Conservation (phyloP, 2,797 vertebrate species). For the Nasua narica region DNA sequence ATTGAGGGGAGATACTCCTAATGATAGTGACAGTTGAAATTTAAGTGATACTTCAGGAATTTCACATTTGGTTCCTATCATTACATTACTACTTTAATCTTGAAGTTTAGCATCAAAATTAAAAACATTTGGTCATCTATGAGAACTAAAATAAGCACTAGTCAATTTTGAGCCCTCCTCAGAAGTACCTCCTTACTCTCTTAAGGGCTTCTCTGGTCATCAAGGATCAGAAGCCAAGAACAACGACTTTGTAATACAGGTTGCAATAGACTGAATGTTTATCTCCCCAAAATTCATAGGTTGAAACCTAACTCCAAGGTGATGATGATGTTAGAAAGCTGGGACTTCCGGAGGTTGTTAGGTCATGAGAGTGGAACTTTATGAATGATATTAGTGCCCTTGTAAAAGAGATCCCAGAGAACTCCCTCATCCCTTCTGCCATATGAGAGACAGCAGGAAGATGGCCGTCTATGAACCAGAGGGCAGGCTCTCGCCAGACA, state of each 20-base stretch:
- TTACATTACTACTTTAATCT: constrained; percentile 17
- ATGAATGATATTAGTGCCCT: not conserved
- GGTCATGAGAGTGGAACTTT: not conserved
- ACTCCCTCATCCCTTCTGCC: not conserved
- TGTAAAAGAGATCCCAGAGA: not conserved
- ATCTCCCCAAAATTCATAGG: not conserved
- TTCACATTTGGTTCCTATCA: not conserved
- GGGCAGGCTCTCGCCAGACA: not conserved
- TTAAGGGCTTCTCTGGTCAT: not conserved
- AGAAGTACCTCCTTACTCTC: not conserved
- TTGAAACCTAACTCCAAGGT: not conserved
- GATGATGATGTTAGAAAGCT: not conserved
- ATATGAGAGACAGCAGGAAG: not conserved
- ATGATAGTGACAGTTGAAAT: not conserved
- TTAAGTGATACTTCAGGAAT: not conserved
- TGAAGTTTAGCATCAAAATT: not conserved
- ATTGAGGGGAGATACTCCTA: not conserved
- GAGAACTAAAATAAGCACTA: constrained; percentile 19
- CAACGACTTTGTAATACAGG: not conserved
- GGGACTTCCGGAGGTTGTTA: not conserved
- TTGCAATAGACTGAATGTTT: not conserved
- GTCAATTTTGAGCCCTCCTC: not conserved
- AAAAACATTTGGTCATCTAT: not conserved
- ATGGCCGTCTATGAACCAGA: not conserved
- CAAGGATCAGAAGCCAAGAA: not conserved